Conservation (phyloP, 2,113 vertebrate genomes). For the Sinocyclocheilus grahami region DNA sequence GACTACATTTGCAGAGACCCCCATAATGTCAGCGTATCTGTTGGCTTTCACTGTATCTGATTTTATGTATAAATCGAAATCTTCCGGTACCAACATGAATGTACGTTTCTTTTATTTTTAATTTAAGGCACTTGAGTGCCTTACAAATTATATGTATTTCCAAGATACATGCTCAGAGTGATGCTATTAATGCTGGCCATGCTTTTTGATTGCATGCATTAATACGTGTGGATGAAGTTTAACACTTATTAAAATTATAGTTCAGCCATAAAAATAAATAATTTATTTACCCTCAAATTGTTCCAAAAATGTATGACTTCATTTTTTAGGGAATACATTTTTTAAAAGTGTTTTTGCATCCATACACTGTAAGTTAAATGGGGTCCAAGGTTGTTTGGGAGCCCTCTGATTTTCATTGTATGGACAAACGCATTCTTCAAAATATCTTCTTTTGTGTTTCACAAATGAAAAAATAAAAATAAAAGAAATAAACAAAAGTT, state of each 20-base stretch:
- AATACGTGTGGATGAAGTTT: background rate
- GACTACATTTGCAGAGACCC: slow-evolving; percentile 61
- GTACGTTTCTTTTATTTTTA: slow-evolving; percentile 57
- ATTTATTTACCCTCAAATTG: background rate
- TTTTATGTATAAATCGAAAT: accelerated
- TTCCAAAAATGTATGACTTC: background rate
- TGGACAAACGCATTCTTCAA: too few species aligned
- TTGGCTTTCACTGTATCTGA: slow-evolving; percentile 71
- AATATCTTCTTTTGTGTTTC: too few species aligned
- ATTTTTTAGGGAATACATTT: too few species aligned
- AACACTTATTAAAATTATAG: too few species aligned
- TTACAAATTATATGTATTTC: background rate
- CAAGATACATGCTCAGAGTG: slow-evolving; percentile 70
- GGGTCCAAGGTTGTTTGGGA: background rate
- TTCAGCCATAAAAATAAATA: background rate
- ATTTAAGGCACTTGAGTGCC: background rate
- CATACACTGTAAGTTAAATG: background rate
- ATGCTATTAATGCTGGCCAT: slow-evolving; percentile 55
- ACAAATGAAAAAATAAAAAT: too few species aligned
- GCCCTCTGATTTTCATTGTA: too few species aligned
- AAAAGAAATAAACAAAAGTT: too few species aligned
- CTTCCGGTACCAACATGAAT: accelerated
- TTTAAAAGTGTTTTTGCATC: background rate
- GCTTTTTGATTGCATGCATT: background rate
- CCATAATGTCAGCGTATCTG: slow-evolving; percentile 76